Conservation (phyloP, 2,797 vertebrate genomes). For the Alouatta caraya region DNA sequence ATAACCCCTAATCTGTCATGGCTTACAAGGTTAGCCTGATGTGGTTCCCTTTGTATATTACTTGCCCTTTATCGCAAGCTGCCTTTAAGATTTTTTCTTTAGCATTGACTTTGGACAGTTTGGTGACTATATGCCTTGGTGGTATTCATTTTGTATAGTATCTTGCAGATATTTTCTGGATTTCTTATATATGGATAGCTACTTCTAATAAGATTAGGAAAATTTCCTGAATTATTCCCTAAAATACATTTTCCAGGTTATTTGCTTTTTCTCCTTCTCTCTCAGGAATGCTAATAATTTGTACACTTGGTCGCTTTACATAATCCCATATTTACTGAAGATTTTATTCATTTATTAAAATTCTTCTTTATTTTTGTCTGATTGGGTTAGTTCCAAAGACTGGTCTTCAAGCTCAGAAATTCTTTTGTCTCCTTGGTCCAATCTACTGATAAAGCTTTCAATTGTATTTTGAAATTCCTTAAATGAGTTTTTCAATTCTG, state of each 20-base stretch:
- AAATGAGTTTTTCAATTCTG: background rate
- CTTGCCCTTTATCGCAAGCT: background rate
- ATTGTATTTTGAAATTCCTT: background rate
- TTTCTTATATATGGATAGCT: background rate
- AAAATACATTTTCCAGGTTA: background rate
- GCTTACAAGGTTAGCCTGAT: background rate
- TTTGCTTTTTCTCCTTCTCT: background rate
- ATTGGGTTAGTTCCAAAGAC: background rate
- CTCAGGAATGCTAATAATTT: background rate
- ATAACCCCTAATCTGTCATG: background rate
- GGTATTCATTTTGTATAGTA: background rate
- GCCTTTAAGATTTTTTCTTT: background rate
- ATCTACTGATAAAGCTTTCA: background rate
- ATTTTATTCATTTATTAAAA: background rate
- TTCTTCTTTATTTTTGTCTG: background rate
- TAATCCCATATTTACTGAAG: background rate
- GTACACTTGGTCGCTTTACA: background rate
- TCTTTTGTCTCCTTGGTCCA: background rate
- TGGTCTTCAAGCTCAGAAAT: background rate
- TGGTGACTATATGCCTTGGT: background rate
- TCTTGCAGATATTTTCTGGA: background rate
- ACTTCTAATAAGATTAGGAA: background rate
- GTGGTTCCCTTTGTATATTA: background rate
- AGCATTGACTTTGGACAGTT: background rate
- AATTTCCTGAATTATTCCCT: background rate